A percentile compares a stretch with the other conserved stretches of the same genome.
Evolutionary conservation across 2,888 invertebrate species (phyloP).

Genomic region (Sthenelais limicola): DNA sequence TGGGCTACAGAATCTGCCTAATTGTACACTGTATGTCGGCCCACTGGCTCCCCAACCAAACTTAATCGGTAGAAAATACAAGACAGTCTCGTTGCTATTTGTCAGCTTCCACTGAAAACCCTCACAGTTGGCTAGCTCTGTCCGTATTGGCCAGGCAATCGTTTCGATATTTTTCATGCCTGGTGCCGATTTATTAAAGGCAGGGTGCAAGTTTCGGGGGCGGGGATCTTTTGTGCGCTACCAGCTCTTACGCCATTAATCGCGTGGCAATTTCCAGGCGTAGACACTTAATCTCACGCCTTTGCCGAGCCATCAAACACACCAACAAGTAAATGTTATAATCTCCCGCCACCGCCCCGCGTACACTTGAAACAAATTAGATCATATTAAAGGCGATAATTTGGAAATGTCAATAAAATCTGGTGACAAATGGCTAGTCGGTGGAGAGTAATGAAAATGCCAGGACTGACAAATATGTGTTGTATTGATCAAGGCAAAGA

Average conservation of each 20-base stretch:
- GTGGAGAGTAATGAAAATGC: conserved; percentile 40
- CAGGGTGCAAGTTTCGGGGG: conserved; percentile 1
- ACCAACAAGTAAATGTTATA: conserved; percentile 45
- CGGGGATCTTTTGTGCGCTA: neutral
- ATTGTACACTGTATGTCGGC: conserved; percentile 33
- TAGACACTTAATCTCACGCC: conserved; percentile 41
- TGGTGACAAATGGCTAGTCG: conserved; percentile 39
- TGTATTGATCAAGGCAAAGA: conserved; percentile 20
- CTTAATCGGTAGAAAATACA: conserved; percentile 39
- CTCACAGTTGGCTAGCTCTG: conserved; percentile 27
- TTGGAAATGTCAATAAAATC: conserved; percentile 41
- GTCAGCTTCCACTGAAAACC: conserved; percentile 35
- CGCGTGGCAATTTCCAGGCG: conserved; percentile 27
- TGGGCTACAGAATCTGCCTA: neutral
- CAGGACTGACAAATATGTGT: conserved; percentile 28
- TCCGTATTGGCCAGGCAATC: conserved; percentile 37
- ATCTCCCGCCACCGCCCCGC: conserved; percentile 38
- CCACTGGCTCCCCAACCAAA: neutral
- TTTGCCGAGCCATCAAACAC: conserved; percentile 15
- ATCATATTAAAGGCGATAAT: conserved; percentile 43
- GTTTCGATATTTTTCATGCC: conserved; percentile 34
- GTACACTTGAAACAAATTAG: conserved; percentile 46
- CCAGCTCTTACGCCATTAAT: conserved; percentile 14
- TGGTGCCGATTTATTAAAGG: conserved; percentile 1
- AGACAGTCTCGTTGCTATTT: conserved; percentile 39